phyloP scores from a whole-genome alignment of 1,140 invertebrate genomes.

The Anastatus disparis region DNA sequence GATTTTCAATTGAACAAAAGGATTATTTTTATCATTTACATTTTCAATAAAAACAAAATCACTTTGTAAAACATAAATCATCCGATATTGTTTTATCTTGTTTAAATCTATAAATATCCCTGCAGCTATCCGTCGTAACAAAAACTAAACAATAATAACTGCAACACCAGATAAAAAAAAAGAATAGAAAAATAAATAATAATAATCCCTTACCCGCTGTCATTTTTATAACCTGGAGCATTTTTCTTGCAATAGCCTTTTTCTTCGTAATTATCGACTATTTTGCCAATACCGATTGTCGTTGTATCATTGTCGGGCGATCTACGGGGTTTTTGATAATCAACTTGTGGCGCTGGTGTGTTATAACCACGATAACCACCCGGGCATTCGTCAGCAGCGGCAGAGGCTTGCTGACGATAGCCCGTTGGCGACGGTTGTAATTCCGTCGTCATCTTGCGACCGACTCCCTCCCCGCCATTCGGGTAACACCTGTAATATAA shows the following conservation, averaged over 20 bases:
- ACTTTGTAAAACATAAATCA: too few species aligned
- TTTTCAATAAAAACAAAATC: too few species aligned
- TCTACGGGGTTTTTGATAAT: too few species aligned
- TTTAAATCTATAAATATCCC: too few species aligned
- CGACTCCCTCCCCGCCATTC: slow-evolving; percentile 65
- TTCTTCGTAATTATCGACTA: slow-evolving; percentile 49
- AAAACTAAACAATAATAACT: too few species aligned
- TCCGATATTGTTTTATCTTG: too few species aligned
- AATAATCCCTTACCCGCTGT: slow-evolving; percentile 63
- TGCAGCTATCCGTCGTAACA: too few species aligned
- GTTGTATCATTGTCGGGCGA: slow-evolving; percentile 49
- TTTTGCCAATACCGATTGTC: slow-evolving; percentile 39
- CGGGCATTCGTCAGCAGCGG: slow-evolving; percentile 59
- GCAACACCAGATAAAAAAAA: too few species aligned
- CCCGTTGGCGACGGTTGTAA: slow-evolving; percentile 65
- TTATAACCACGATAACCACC: slow-evolving; percentile 61
- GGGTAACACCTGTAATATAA: slow-evolving; percentile 58
- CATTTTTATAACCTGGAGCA: slow-evolving; percentile 64
- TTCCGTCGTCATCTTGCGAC: slow-evolving; percentile 70
- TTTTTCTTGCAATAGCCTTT: slow-evolving; percentile 63
- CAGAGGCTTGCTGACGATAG: slow-evolving; percentile 64
- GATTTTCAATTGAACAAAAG: too few species aligned
- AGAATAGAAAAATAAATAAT: too few species aligned
- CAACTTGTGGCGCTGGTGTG: too few species aligned
- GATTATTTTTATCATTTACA: too few species aligned